Evolutionary conservation across 2,113 vertebrate genomes (phyloP), one percentile per base, ranked within the genome.

Genomic region (Tachysurus vachellii): DNA sequence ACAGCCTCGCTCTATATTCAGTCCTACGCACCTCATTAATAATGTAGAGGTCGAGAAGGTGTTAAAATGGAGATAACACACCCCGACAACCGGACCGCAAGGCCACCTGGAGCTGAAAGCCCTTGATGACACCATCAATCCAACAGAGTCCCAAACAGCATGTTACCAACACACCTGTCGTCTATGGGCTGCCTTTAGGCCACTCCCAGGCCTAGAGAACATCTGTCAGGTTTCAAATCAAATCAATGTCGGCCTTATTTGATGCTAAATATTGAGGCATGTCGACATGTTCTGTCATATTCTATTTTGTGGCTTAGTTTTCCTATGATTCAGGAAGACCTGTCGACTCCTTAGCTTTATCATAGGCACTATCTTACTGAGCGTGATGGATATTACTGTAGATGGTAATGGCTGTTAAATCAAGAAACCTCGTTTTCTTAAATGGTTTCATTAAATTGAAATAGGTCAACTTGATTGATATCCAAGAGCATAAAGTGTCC

Each of bases 11-110:
- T 80, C 75, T 50, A 53, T 81, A 88, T 80, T 81, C 75, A 73
- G 64, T 57, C 50, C 70, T 50, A 56, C 12, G 42, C 47, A 75
- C 42, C 68, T 89, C 23, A 54, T 89, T 77, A 89, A 87, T 89
- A 85, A 89, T 85, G 59, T 59, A 86, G 28, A 68, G 26, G 19
- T 7, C 56, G 73, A 73, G 59, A 86, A 83, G 21, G 85, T 19
- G 73, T 85, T 79, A 64, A 73, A 5, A 84, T 62, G 68, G 81
- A 77, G 82, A 88, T 70, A 88, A 80, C 80, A 85, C 62, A 57
- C 47, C 28, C 80, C 56, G 50, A 31, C 70, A 47, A 70, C 5
- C 88, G 79, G 84, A 77, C 80, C 28, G 70, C 26, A 54, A 68
- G 80, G 21, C 14, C 2, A 50, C 57, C 56, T 79, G 59, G 28